Evolutionary conservation across 2,797 vertebrate species (phyloP).

Genomic region (Sylvilagus floridanus): DNA sequence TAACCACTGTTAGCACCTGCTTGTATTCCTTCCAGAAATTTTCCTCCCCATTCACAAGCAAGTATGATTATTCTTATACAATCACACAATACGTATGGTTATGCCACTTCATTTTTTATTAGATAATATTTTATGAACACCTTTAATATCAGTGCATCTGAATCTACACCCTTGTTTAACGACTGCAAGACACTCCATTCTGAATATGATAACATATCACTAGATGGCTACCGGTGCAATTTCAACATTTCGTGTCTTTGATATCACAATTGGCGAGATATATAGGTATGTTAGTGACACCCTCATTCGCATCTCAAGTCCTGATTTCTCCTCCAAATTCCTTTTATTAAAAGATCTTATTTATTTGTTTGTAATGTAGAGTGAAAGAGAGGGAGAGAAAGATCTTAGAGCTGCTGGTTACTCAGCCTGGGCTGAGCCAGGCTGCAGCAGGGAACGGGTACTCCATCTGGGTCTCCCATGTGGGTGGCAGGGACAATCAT

Average conservation of each 20-base stretch:
- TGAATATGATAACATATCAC: not conserved
- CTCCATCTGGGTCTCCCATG: too few species aligned
- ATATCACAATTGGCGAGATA: not conserved
- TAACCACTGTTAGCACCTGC: not conserved
- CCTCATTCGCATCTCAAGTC: not conserved
- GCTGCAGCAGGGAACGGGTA: too few species aligned
- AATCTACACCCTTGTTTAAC: not conserved
- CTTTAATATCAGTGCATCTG: not conserved
- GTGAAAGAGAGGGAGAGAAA: too few species aligned
- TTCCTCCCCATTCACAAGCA: not conserved
- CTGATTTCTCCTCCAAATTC: not conserved
- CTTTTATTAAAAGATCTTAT: too few species aligned
- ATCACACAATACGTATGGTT: not conserved
- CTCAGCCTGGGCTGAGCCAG: too few species aligned
- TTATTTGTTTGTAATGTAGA: too few species aligned
- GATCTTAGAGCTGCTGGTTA: too few species aligned
- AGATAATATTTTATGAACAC: not conserved
- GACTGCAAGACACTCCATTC: not conserved
- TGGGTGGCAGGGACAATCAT: too few species aligned
- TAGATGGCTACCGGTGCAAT: not conserved
- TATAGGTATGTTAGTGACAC: not conserved
- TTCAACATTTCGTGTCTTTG: not conserved
- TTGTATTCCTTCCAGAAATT: not conserved
- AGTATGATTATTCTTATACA: not conserved
- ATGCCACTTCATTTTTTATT: not conserved